Evolutionary conservation across 2,113 vertebrate genomes (phyloP).

Genomic region (Parus major): DNA sequence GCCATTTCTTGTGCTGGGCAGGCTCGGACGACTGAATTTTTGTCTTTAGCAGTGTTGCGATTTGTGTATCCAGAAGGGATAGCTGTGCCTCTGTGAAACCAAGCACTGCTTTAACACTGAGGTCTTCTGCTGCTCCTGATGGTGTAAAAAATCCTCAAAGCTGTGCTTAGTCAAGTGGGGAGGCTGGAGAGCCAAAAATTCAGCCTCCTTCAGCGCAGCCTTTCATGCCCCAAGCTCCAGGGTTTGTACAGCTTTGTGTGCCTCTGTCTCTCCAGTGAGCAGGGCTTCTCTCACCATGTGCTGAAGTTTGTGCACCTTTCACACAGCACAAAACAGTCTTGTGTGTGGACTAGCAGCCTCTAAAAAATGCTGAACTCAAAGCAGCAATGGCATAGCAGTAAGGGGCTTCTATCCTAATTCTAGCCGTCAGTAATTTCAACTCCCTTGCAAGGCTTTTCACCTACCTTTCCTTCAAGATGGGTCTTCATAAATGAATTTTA

Average conservation of each 20-base stretch:
- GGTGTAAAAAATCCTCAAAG: background rate
- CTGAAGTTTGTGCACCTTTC: background rate
- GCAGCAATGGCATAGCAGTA: background rate
- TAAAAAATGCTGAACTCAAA: background rate
- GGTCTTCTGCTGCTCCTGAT: background rate
- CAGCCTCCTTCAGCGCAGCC: background rate
- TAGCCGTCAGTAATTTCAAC: background rate
- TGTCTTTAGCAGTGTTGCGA: background rate
- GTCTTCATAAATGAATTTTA: background rate
- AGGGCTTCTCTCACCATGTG: accelerated
- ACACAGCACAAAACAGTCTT: background rate
- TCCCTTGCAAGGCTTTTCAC: background rate
- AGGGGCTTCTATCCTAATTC: background rate
- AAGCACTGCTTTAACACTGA: background rate
- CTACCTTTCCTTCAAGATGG: background rate
- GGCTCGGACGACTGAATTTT: background rate
- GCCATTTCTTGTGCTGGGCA: background rate
- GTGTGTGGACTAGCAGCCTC: background rate
- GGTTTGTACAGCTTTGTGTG: background rate
- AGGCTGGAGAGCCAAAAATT: background rate
- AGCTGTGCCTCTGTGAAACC: background rate
- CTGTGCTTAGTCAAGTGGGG: background rate
- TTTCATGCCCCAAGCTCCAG: background rate
- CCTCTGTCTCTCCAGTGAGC: background rate
- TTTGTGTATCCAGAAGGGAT: background rate